Conservation (phyloP, 2,888 invertebrate species). For the Eretmocerus hayati region DNA sequence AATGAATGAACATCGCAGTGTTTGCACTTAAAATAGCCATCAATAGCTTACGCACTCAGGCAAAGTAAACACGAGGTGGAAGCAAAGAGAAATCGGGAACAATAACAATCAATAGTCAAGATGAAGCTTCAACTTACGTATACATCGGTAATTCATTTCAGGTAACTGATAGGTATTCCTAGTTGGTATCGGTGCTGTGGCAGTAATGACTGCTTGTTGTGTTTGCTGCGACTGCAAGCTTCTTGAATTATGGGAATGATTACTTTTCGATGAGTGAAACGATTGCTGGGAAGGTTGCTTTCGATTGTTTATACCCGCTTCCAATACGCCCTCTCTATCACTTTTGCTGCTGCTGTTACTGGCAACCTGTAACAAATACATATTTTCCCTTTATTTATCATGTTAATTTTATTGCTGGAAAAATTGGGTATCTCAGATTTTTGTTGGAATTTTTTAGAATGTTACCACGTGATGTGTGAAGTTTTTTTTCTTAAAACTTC, state of each 20-base stretch:
- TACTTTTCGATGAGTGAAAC: conserved; percentile 42
- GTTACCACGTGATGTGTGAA: too few species aligned
- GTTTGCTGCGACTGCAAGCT: conserved; percentile 23
- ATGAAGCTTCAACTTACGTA: conserved; percentile 39
- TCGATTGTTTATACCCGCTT: conserved; percentile 32
- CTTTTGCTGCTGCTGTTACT: conserved; percentile 35
- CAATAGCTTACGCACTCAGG: too few species aligned
- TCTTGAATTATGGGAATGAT: conserved; percentile 37
- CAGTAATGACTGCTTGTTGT: conserved; percentile 30
- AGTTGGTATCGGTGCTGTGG: conserved; percentile 25
- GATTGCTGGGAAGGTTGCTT: conserved; percentile 44
- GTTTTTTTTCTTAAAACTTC: too few species aligned
- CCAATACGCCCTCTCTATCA: conserved; percentile 31
- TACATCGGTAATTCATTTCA: conserved; percentile 32
- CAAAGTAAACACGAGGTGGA: too few species aligned
- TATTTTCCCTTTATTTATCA: too few species aligned
- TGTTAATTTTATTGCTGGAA: too few species aligned
- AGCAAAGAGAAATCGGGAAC: too few species aligned
- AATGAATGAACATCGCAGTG: too few species aligned
- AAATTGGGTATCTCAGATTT: too few species aligned
- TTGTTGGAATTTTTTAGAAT: too few species aligned
- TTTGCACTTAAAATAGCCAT: too few species aligned
- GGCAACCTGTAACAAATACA: neutral
- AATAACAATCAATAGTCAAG: too few species aligned
- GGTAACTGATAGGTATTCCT: conserved; percentile 33